A percentile compares a stretch with the other conserved stretches of the same genome.
phyloP scores from a whole-genome alignment of 2,113 vertebrate species.

The Galemys pyrenaicus region DNA sequence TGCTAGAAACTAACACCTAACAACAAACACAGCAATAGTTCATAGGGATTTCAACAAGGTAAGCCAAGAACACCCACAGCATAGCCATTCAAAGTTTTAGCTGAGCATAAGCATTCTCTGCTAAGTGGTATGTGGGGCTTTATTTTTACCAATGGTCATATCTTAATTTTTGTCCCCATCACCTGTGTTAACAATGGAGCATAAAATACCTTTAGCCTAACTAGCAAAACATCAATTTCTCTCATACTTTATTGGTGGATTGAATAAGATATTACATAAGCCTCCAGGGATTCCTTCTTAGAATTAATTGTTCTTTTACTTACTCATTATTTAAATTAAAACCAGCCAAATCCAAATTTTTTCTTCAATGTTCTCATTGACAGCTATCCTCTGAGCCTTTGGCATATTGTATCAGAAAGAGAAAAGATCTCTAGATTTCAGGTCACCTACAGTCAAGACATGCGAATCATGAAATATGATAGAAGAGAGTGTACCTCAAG shows the following conservation, averaged over 20 bases:
- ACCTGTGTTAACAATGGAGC: background rate
- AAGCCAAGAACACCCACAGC: background rate
- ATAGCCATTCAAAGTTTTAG: background rate
- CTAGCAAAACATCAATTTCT: slow-evolving; percentile 33
- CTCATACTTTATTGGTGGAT: background rate
- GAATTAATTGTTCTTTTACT: slow-evolving; percentile 11
- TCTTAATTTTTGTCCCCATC: background rate
- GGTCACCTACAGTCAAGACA: background rate
- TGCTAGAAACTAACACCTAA: background rate
- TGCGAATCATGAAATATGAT: background rate
- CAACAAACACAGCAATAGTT: background rate
- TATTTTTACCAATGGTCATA: background rate
- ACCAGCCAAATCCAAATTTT: slow-evolving; percentile 42
- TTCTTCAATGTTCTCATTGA: slow-evolving; percentile 73
- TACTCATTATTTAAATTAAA: slow-evolving; percentile 62
- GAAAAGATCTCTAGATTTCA: background rate
- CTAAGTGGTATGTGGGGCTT: background rate
- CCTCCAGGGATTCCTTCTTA: background rate
- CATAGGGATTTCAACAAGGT: background rate
- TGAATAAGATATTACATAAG: slow-evolving; percentile 24
- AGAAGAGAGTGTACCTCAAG: background rate
- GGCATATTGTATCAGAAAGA: background rate
- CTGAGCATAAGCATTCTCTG: background rate
- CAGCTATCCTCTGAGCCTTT: slow-evolving; percentile 43
- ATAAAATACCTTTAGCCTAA: slow-evolving; percentile 33